Percentiles rank a stretch among this genome's conserved stretches.
Conservation (phyloP, 2,797 vertebrate genomes). For the Nannoperca obscura region DNA sequence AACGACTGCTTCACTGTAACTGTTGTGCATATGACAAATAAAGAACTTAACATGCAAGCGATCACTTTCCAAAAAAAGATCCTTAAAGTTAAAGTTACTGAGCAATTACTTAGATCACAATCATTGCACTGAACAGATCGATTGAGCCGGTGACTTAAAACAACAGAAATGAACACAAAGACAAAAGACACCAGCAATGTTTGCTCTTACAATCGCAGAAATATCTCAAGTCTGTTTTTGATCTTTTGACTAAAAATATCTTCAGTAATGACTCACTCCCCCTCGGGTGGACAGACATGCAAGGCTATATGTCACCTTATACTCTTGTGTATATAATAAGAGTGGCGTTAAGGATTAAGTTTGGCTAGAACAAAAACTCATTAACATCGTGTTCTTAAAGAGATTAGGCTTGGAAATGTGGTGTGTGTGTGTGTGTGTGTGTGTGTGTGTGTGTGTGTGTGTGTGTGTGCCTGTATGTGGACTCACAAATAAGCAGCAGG, state of each 20-base stretch:
- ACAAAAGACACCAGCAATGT: not conserved
- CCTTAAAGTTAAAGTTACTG: not conserved
- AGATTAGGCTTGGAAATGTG: slow-evolving; percentile 33
- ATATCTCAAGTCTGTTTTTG: not conserved
- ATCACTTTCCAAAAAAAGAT: not conserved
- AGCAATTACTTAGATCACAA: not conserved
- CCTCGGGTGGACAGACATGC: not conserved
- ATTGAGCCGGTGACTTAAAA: not conserved
- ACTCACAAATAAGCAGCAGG: slow-evolving; percentile 20
- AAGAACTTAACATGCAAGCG: not conserved
- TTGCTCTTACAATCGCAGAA: not conserved
- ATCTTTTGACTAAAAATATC: slow-evolving; percentile 25
- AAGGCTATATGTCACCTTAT: slow-evolving; percentile 20
- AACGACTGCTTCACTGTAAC: too few species aligned
- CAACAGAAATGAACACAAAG: not conserved
- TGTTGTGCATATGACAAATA: too few species aligned
- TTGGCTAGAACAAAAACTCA: slow-evolving; percentile 59
- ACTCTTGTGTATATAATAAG: slow-evolving; percentile 24
- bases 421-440: slow-evolving; percentile 18
- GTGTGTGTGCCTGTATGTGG: slow-evolving; percentile 14
- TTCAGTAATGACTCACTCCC: not conserved
- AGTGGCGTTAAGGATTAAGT: slow-evolving; percentile 48
- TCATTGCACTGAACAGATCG: not conserved
- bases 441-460: slow-evolving; percentile 17
- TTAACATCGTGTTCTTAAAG: slow-evolving; percentile 70